phyloP scores from a whole-genome alignment of 2,797 vertebrate species.

The Phrynocephalus guinanensis region DNA sequence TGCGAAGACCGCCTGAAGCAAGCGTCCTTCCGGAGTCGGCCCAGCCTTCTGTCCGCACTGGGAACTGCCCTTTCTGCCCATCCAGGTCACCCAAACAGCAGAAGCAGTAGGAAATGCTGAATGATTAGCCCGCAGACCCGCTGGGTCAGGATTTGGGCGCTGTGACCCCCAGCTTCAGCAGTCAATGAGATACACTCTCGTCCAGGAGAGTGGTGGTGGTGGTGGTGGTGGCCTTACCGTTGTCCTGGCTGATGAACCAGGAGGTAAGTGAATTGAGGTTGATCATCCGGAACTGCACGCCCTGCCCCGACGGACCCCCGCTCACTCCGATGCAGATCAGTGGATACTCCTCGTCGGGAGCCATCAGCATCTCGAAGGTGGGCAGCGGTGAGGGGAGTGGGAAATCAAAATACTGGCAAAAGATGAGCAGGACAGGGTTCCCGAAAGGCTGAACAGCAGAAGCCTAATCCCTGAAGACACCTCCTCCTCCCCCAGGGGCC shows the following conservation, averaged over 20 bases:
- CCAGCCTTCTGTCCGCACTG: neutral
- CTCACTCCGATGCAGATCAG: constrained; percentile 86
- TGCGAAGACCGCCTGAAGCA: no score
- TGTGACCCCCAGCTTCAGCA: neutral
- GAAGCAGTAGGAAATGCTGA: neutral
- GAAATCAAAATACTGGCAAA: constrained; percentile 88
- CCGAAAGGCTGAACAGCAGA: no score
- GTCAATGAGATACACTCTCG: accelerated
- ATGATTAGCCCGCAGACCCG: neutral
- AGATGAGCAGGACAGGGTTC: neutral
- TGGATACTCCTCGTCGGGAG: constrained; percentile 86
- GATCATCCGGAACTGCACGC: constrained; percentile 84
- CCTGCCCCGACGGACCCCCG: constrained; percentile 66
- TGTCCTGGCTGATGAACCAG: constrained; percentile 83
- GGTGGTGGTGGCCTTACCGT: constrained; percentile 70
- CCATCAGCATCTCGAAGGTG: constrained; percentile 86
- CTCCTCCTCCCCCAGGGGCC: no score
- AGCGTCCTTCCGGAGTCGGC: no score
- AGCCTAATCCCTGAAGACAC: no score
- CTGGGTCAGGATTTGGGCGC: neutral
- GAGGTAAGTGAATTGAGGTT: constrained; percentile 91
- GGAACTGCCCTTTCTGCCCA: neutral
- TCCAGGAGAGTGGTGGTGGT: no score
- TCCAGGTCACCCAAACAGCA: neutral
- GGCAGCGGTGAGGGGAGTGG: constrained; percentile 86